Base-by-base conservation (phyloP, 2,888 invertebrate species). In the Ormyrus rosae region DNA sequence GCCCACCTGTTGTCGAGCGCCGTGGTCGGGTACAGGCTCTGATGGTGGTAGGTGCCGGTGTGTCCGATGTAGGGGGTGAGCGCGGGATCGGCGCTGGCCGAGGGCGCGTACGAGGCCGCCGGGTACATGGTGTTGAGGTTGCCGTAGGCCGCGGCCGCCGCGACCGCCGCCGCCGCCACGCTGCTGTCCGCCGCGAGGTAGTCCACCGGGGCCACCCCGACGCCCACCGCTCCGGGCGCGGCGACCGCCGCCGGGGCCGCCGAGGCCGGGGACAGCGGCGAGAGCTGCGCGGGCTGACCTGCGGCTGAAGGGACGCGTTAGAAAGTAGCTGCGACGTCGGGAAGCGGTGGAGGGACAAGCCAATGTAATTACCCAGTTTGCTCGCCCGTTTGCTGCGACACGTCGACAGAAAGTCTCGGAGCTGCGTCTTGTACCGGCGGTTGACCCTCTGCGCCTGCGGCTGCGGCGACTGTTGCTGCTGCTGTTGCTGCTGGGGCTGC, bases 401-500 rank as follows among this genome's bases (percentile, higher is more conserved):
- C 11, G 98, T 98, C 13, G 98, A 97, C 2, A 98, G 92, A 90
- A 98, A 98, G 91, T 98, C 98, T 68, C 98, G 92, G 46, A 98
- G 92, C 89, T 98, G 98, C 4, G 97, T 97, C 91, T 98, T 98
- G 92, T 98, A 98, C 86, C 98, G 94, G 82, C 97, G 94, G 75
- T 86, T 86, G 19, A 83, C 83, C 0, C 82, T 58, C 50, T 82
- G 82, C 0, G 80, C 34, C 60, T 78, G 78, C 1, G 78, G 71
- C 34, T 71, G 78, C n/a, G 78, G 76, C 50, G 75, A 68, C 34
- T 75, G 79, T 19, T 76, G 79, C 19, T 73, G 74, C 34, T 61
- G 67, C 5, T 7, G 58, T 8, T 56, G 70, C 4, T 60, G 53
- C 50, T 71, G 78, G 60, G 63, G 77, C 50, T 58, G 69, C 56